Evolutionary conservation across 2,797 vertebrate genomes (phyloP).

Genomic region (Pitangus sulphuratus): DNA sequence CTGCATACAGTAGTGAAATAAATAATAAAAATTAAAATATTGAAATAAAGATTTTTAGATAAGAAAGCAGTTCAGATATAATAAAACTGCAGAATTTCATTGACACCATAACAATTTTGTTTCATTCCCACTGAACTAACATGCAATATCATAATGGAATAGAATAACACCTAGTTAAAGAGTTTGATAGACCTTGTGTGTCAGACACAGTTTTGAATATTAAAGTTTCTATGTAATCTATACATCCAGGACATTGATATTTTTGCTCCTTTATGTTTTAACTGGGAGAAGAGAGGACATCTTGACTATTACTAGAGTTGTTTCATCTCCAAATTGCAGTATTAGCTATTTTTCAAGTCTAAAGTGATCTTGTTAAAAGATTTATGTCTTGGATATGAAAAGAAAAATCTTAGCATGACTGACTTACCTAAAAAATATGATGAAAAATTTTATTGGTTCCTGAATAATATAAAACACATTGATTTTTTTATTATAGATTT

Average conservation of each 20-base stretch:
- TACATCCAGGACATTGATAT: fast-evolving
- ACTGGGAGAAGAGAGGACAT: not conserved
- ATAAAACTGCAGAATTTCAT: not conserved
- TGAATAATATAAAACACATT: not conserved
- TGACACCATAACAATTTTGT: not conserved
- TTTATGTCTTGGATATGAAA: not conserved
- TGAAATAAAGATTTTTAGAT: not conserved
- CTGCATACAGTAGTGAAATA: not conserved
- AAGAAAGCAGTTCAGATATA: not conserved
- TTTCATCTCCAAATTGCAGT: not conserved
- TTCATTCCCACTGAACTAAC: not conserved
- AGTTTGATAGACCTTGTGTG: not conserved
- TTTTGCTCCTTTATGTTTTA: not conserved
- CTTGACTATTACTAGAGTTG: not conserved
- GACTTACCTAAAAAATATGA: not conserved
- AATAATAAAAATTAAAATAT: not conserved
- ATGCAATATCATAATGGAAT: not conserved
- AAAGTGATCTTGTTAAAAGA: not conserved
- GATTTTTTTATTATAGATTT: not conserved
- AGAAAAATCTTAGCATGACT: not conserved
- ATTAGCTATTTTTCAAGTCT: not conserved
- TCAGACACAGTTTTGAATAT: not conserved
- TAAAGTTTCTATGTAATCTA: not conserved
- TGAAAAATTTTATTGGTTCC: not conserved
- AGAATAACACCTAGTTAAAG: not conserved